Percentiles rank a stretch among this genome's conserved stretches.
phyloP scores from a whole-genome alignment of 2,888 invertebrate species.

The Phyllotreta cruciferae region DNA sequence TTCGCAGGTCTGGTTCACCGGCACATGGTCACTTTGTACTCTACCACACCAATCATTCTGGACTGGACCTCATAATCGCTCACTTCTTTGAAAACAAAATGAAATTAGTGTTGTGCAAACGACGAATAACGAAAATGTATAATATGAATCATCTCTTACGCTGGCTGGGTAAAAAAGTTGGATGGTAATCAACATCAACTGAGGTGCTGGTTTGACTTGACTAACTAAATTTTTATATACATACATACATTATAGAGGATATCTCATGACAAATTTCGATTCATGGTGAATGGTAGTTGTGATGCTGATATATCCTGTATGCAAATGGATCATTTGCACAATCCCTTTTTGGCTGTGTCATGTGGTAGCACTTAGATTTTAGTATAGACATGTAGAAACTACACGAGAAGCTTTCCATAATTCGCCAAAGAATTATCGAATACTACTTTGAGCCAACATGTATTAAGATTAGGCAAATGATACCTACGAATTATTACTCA shows the following conservation, averaged over 20 bases:
- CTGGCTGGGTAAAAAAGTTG: conserved; percentile 41
- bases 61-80: conserved; percentile 52
- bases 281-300: too few species aligned
- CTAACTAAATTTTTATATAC: conserved; percentile 34
- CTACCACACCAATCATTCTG: conserved; percentile 51
- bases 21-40: conserved; percentile 45
- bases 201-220: conserved; percentile 22
- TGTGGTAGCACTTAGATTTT: conserved; percentile 25
- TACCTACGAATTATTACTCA: conserved; percentile 8
- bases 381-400: conserved; percentile 19
- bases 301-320: neutral
- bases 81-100: conserved; percentile 48
- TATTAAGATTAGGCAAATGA: conserved; percentile 31
- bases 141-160: conserved; percentile 52
- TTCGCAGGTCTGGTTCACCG: conserved; percentile 37
- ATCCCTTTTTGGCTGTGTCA: conserved; percentile 29
- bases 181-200: conserved; percentile 22
- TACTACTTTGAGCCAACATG: conserved; percentile 25
- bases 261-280: too few species aligned
- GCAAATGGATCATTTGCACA: conserved; percentile 29
- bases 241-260: neutral
- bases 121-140: conserved; percentile 51
- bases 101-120: conserved; percentile 57
- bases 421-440: conserved; percentile 23
- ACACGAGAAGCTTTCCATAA: conserved; percentile 27